Conservation (phyloP, 2,113 vertebrate genomes). For the Cyanoliseus patagonus region DNA sequence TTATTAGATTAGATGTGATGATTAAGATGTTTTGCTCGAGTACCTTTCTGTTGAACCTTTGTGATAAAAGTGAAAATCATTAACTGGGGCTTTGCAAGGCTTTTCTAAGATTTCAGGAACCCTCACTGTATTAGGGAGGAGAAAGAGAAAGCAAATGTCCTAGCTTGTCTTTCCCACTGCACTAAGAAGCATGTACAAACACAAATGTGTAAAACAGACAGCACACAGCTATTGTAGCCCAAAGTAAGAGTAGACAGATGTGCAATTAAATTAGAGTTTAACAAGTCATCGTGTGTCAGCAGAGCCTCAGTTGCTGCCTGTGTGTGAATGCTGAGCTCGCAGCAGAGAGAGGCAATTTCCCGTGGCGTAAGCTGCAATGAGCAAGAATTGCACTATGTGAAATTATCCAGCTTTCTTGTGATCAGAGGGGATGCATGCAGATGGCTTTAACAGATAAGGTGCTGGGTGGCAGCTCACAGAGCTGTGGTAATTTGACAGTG, state of each 20-base stretch:
- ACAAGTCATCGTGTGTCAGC: neutral
- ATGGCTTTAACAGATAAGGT: neutral
- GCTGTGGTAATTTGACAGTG: neutral
- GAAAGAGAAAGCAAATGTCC: neutral
- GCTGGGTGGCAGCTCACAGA: neutral
- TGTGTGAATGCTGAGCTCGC: neutral
- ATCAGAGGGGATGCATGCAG: rapidly evolving
- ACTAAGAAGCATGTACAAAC: neutral
- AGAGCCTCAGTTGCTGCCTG: neutral
- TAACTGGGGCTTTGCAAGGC: neutral
- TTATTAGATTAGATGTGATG: neutral
- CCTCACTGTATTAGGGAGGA: neutral
- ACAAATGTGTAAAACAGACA: neutral
- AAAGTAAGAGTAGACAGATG: neutral
- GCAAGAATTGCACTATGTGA: neutral
- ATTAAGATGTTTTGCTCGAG: neutral
- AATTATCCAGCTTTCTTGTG: neutral
- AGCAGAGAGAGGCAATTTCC: neutral
- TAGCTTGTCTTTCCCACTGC: neutral
- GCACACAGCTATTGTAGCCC: neutral
- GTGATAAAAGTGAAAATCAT: neutral
- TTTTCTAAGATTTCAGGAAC: neutral
- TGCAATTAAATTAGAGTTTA: neutral
- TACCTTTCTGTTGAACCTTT: neutral
- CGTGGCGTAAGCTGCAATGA: rapidly evolving